Percentiles rank a stretch among this genome's conserved stretches.
Evolutionary conservation across 2,113 vertebrate genomes (phyloP).

Genomic region (Chinchilla lanigera): DNA sequence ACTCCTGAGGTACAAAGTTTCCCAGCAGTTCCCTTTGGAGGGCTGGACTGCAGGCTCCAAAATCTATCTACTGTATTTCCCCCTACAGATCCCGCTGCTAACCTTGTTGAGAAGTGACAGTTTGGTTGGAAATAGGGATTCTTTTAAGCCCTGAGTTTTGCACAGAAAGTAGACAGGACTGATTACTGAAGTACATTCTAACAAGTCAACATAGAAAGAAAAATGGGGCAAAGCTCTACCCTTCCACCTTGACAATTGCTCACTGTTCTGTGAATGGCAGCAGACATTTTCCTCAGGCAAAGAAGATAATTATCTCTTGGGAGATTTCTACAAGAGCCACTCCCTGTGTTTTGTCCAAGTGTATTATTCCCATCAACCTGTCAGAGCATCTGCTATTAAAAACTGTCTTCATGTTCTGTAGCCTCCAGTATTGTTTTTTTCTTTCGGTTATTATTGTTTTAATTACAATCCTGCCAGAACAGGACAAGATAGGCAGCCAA

Average conservation of each 20-base stretch:
- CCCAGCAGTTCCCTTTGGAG: neutral
- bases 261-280: neutral
- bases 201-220: neutral
- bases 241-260: neutral
- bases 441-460: neutral
- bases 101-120: neutral
- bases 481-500: neutral
- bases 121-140: neutral
- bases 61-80: neutral
- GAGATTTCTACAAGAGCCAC: neutral
- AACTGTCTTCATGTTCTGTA: neutral
- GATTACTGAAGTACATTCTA: neutral
- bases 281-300: neutral
- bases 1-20: neutral
- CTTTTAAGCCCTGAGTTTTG: conserved; percentile 17
- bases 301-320: neutral
- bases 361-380: neutral
- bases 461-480: neutral
- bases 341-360: neutral
- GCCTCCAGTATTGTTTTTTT: neutral
- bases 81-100: neutral
- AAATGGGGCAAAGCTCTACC: neutral
- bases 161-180: neutral
- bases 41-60: neutral
- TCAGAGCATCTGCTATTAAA: neutral